phyloP scores from a whole-genome alignment of 2,888 invertebrate species.

The Xestobium rufovillosum region DNA sequence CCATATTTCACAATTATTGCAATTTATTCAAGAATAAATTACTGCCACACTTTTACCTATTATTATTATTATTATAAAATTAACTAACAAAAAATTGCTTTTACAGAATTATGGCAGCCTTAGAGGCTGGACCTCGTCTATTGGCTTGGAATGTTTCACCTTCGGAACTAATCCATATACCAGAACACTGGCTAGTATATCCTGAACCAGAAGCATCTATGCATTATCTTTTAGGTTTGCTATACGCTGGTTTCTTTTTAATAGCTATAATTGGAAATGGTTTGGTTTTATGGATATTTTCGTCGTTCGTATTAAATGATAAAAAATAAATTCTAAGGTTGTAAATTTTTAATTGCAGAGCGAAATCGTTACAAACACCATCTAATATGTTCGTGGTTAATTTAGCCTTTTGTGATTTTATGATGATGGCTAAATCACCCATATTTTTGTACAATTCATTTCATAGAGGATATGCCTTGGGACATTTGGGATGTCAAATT shows the following conservation, averaged over 20 bases:
- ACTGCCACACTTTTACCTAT: neutral
- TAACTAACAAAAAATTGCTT: too few species aligned
- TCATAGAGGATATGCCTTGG: conserved; percentile 66
- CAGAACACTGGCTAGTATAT: conserved; percentile 74
- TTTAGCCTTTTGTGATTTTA: conserved; percentile 73
- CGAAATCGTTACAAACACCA: conserved; percentile 66
- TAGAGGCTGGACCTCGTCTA: conserved; percentile 40
- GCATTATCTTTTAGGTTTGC: conserved; percentile 69
- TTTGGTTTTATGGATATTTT: conserved; percentile 77
- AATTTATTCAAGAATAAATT: neutral
- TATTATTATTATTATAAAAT: too few species aligned
- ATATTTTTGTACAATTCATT: conserved; percentile 81
- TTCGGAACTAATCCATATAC: conserved; percentile 67
- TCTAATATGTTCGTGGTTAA: conserved; percentile 81
- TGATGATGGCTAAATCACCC: conserved; percentile 82
- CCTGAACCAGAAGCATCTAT: conserved; percentile 75
- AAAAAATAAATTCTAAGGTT: conserved; percentile 1
- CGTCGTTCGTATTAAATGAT: conserved; percentile 52
- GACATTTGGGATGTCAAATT: conserved; percentile 67
- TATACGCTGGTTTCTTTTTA: conserved; percentile 69
- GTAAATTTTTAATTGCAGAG: too few species aligned
- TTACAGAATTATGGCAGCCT: too few species aligned
- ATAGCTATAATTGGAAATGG: conserved; percentile 74
- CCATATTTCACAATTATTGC: too few species aligned
- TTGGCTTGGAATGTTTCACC: conserved; percentile 72